Conservation (phyloP, 2,113 vertebrate genomes). For the Australoheros scitulus region DNA sequence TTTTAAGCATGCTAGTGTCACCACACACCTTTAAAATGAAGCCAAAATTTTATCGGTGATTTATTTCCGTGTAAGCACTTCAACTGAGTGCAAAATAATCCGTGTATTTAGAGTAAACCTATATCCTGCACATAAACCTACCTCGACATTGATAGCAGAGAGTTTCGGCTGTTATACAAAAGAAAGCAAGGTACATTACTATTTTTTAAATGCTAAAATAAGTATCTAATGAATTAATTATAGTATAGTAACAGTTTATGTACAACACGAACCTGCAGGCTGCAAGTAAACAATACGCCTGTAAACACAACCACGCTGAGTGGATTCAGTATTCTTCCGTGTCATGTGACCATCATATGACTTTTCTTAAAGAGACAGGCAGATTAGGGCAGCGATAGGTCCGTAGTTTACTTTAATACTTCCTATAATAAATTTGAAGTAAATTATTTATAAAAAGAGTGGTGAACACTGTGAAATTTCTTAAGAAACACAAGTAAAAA, state of each 20-base stretch:
- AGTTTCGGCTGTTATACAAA: neutral
- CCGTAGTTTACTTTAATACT: too few species aligned
- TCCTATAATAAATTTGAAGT: too few species aligned
- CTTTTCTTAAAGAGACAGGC: conserved; percentile 63
- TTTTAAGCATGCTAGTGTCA: neutral
- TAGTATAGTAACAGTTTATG: neutral
- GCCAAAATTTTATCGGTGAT: neutral
- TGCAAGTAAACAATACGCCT: conserved; percentile 30
- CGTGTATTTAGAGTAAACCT: neutral
- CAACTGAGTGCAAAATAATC: neutral
- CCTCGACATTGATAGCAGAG: conserved; percentile 7
- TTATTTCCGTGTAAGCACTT: neutral
- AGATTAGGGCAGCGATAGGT: neutral
- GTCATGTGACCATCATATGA: conserved; percentile 61
- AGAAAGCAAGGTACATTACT: neutral
- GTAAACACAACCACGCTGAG: conserved; percentile 66
- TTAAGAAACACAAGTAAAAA: too few species aligned
- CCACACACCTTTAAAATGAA: neutral
- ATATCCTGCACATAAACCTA: neutral
- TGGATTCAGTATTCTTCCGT: conserved; percentile 47
- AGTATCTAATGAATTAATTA: neutral
- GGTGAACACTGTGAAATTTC: too few species aligned
- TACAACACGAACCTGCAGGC: conserved; percentile 16
- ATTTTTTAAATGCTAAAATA: neutral
- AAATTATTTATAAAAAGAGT: too few species aligned